Percentiles rank a stretch among this genome's conserved stretches.
phyloP scores from a whole-genome alignment of 2,797 vertebrate genomes.

The Lates japonicus region DNA sequence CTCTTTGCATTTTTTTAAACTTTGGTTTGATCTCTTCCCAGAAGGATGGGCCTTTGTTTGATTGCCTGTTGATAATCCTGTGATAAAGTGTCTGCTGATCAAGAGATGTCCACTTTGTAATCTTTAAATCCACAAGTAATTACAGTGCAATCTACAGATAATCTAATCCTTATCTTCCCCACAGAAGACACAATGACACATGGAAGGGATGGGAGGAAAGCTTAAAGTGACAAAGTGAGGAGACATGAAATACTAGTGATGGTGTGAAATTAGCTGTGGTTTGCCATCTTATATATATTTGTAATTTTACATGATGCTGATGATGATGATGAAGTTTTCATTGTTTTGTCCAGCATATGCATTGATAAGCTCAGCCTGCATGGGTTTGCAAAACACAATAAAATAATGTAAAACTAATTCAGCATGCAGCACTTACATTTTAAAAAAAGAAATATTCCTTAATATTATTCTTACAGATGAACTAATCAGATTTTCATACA shows the following conservation, averaged over 20 bases:
- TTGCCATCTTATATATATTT: not conserved
- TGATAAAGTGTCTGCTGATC: conserved; percentile 75
- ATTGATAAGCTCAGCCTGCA: too few species aligned
- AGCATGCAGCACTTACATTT: too few species aligned
- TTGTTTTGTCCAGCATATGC: too few species aligned
- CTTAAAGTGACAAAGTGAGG: conserved; percentile 34
- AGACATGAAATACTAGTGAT: not conserved
- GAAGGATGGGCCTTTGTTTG: conserved; percentile 60
- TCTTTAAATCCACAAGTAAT: conserved; percentile 81
- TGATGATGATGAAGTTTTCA: too few species aligned
- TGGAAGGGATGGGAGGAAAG: conserved; percentile 72
- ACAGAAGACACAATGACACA: conserved; percentile 45
- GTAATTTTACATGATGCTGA: not conserved
- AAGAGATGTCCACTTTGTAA: conserved; percentile 75
- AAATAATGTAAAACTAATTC: too few species aligned
- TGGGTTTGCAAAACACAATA: too few species aligned
- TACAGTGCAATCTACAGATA: conserved; percentile 77
- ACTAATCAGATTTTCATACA: too few species aligned
- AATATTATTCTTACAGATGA: too few species aligned
- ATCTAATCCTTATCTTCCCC: conserved; percentile 75
- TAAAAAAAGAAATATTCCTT: too few species aligned
- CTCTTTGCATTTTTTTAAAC: conserved; percentile 43
- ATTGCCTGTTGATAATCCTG: conserved; percentile 77
- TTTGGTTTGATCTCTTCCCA: conserved; percentile 45
- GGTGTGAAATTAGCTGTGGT: not conserved